Base-by-base conservation (phyloP, 2,797 vertebrate genomes). In the Monodelphis domestica region DNA sequence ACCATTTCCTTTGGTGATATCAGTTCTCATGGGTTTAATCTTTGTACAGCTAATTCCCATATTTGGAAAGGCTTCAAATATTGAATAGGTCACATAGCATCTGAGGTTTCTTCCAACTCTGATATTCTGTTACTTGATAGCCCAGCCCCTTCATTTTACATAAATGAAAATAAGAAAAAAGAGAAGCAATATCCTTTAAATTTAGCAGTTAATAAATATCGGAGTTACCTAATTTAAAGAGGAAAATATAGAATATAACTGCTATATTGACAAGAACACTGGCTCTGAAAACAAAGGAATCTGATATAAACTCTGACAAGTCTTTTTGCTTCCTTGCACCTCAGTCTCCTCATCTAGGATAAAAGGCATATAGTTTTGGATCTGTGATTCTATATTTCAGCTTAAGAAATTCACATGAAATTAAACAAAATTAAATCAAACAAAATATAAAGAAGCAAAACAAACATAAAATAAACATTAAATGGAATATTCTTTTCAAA, bases 401-500 rank as follows among this genome's bases (percentile, higher is more conserved):
- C 26, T 7, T 50, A 26, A 84, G 21, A 26, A 84, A 84, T 84
- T 1, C 10, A 50, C 1, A 21, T 84, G 38, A 84, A 45, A 84
- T 5, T 84, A 50, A 24, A 84, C 84, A 93, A 91, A 90, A 87
- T 6, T 45, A 84, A 30, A 38, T 88, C 12, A 91, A 90, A 92
- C 55, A 15, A 89, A 92, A 55, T 57, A 89, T 1, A 51, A 59
- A 30, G 91, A 2, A 63, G 12, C 91, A 45, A 87, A 52, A 54
- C 29, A 90, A 30, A 57, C 45, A 52, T 5, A 1, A 5, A 3
- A 17, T 15, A 9, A 21, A n/a, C 57, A 15, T 15, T 30, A 95
- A 91, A 90, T 92, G 45, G 14, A 78, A 53, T 89, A 88, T 91
- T 91, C 28, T 11, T n/a, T 63, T 89, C 54, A 88, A 91, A 93